phyloP scores from a whole-genome alignment of 2,888 invertebrate species.

The Leucania comma region DNA sequence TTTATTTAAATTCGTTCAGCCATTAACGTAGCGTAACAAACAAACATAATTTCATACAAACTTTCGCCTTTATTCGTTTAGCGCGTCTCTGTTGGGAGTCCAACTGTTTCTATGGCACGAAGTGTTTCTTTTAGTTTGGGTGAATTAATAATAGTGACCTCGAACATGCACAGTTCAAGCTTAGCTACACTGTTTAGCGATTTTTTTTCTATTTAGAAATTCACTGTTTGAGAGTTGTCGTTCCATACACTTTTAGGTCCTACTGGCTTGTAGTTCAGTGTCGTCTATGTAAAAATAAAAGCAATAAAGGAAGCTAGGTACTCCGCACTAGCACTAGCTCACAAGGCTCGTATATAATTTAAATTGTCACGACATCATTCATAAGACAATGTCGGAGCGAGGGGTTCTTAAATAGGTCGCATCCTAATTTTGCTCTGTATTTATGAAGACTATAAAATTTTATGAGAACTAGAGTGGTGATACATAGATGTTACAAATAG shows the following conservation, averaged over 20 bases:
- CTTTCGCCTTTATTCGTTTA: too few relatives aligned
- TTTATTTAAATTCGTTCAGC: too few relatives aligned
- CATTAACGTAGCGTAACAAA: neutral
- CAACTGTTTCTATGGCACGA: neutral
- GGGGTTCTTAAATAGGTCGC: slow-evolving; percentile 56
- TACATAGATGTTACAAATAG: slow-evolving; percentile 5
- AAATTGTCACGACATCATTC: slow-evolving; percentile 33
- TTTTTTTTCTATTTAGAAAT: neutral
- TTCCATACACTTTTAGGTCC: neutral
- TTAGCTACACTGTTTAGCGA: neutral
- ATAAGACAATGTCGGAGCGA: slow-evolving; percentile 37
- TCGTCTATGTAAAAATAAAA: neutral
- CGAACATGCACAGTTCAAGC: neutral
- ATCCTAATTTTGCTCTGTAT: slow-evolving; percentile 51
- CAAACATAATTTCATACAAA: too few relatives aligned
- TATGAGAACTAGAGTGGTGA: slow-evolving; percentile 3
- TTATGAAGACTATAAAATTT: slow-evolving; percentile 19
- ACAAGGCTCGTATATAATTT: slow-evolving; percentile 51
- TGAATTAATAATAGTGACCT: neutral
- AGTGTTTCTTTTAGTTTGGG: neutral
- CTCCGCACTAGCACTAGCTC: slow-evolving; percentile 3
- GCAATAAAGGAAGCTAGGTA: slow-evolving; percentile 20
- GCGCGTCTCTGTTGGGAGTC: neutral
- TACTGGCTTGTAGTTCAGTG: neutral
- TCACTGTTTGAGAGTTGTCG: neutral